Conservation (phyloP, 2,113 vertebrate species). For the Hemiprocne comata region DNA sequence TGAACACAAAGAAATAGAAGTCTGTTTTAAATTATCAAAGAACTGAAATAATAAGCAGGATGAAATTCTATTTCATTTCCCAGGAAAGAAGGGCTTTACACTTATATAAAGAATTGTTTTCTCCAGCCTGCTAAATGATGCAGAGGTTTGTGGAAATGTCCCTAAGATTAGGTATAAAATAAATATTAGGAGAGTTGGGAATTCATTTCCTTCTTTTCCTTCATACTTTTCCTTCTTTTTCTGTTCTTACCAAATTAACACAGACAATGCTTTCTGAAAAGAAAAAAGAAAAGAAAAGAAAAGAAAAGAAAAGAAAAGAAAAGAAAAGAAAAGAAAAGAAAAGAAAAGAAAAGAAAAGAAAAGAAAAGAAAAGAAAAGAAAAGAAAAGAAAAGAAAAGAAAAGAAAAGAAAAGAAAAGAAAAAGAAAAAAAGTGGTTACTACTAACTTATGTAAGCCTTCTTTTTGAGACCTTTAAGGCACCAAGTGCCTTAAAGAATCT, state of each 20-base stretch:
- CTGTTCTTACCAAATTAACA: background rate
- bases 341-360: no score
- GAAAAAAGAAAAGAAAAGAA: no score
- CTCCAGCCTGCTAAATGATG: background rate
- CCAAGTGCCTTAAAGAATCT: background rate
- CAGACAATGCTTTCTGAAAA: background rate
- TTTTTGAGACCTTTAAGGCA: background rate
- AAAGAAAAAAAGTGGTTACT: no score
- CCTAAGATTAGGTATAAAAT: background rate
- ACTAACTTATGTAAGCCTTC: background rate
- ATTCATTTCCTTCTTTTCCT: background rate
- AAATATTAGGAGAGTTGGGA: background rate
- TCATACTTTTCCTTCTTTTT: no score
- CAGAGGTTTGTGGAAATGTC: background rate
- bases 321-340: no score
- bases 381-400: no score
- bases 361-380: no score
- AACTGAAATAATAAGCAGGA: background rate
- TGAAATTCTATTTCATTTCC: background rate
- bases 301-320: no score
- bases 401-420: no score
- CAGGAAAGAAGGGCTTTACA: background rate
- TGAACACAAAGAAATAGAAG: background rate
- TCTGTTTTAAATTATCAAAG: constrained; percentile 29
- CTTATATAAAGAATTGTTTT: background rate